Evolutionary conservation across 1,140 invertebrate genomes (phyloP).

Genomic region (Lucilia cuprina): DNA sequence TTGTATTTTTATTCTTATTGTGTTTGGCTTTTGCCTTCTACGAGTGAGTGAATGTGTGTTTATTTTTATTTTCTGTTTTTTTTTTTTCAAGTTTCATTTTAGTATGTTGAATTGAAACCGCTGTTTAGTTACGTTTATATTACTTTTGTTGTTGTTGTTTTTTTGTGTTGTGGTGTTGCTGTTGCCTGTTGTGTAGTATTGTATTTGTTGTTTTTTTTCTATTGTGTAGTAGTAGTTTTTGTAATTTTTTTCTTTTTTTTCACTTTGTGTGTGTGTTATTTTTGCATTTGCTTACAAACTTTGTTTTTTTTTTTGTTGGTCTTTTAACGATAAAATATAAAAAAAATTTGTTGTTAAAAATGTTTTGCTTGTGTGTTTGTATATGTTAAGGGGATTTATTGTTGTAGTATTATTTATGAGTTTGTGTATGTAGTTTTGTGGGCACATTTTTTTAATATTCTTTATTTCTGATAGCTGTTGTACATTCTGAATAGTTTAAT

Average conservation of each 20-base stretch:
- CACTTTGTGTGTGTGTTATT: background rate
- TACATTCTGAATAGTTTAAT: background rate
- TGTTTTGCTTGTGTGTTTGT: background rate
- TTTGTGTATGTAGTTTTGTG: background rate
- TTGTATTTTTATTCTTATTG: background rate
- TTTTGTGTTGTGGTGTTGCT: background rate
- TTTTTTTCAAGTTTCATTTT: background rate
- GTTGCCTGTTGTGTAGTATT: background rate
- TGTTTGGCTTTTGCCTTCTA: background rate
- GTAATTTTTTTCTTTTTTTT: background rate
- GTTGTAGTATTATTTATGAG: background rate
- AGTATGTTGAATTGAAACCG: background rate
- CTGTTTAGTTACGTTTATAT: slow-evolving; percentile 8
- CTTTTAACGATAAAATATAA: background rate
- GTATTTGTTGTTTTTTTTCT: background rate
- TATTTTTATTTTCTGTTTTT: background rate
- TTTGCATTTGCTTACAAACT: slow-evolving; percentile 19
- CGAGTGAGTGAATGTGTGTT: background rate
- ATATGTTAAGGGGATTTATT: background rate
- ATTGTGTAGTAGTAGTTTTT: background rate
- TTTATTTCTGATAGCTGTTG: background rate
- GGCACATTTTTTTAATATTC: background rate
- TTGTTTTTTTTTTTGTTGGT: background rate
- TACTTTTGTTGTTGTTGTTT: background rate
- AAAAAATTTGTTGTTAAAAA: background rate